Evolutionary conservation across 2,888 invertebrate species (phyloP), one percentile per base, ranked within the genome.

Genomic region (Perizoma affinitatum): DNA sequence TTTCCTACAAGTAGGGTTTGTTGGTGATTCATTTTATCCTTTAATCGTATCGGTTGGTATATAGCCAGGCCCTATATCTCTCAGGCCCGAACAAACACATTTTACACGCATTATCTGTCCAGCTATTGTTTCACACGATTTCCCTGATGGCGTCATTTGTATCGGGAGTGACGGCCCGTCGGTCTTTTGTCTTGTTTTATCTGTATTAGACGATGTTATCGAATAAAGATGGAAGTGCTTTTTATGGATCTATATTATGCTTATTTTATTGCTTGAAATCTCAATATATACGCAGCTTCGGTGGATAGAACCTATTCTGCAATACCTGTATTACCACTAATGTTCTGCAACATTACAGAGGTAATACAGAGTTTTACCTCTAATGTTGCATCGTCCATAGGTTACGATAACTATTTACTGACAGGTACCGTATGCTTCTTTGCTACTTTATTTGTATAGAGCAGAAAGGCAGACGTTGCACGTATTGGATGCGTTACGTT

Each of bases 41-140:
- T 7, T 34, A 7, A 34, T 62, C 62, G 62, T 52, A 42, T 56
- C 63, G 45, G 33, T 5, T 10, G 5, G 5, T 55, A 46, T 53
- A 61, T 54, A 49, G 4, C 34, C 3, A 34, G 4, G 33, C 11
- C 52, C 58, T 60, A 58, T 54, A 68, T 66, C 63, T 70, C 67
- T 41, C 38, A 63, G 60, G 66, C 57, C 51, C 68, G 61, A 62
- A 59, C 67, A 73, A 74, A 77, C 73, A 77, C 75, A 73, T 75
- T 77, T 78, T 71, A 75, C 80, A 75, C 75, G 72, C 78, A 81
- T 82, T 83, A 81, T 84, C 76, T 76, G 73, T 68, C 69, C 69
- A 70, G 68, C 74, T 80, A 83, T 84, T 85, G 80, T 86, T 79
- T 79, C 75, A 72, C 73, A 67, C 75, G 74, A 77, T 79, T 80